Base-by-base conservation (phyloP, 2,888 invertebrate genomes). In the Aricia artaxerxes region DNA sequence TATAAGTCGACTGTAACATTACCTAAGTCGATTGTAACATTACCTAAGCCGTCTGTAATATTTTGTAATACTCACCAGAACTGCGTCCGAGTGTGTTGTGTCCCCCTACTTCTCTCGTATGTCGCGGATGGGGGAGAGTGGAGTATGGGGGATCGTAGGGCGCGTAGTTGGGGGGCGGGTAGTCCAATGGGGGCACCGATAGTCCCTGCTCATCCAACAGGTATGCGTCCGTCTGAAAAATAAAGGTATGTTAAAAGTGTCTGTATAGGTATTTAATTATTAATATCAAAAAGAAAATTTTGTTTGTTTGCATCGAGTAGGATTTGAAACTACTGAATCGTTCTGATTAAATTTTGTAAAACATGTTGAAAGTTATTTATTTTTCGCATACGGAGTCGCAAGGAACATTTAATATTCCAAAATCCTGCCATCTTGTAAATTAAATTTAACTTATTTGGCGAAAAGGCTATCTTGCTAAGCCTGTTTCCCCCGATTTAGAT, bases 111-210 rank as follows among this genome's bases (percentile, higher is more conserved):
- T 95, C 95, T 87, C 95, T 95, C 83, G 95, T 95, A 84, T 95
- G 92, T 86, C 95, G 94, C 31, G 95, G 95, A 84, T 95, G 96
- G 57, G 95, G 95, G 87, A 95, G 86, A 72, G 94, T 93, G 64
- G 93, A 84, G 1, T 94, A 92, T 81, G 93, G 94, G 81, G 92
- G 95, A 72, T 95, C 95, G 83, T 94, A 94, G 4, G 92, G 91
- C 0, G 91, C 92, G 81, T 95, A 94, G 87, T 94, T 92, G 0
- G 95, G 95, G 72, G 96, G 96, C 61, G 96, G 96, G 87, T 96
- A 96, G 87, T 96, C 93, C 44, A 96, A 94, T 0, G 97, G 97
- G 5, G 97, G 97, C 2, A 92, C 90, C 9, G 94, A 69, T 13
- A 69, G 84, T 0, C 91, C 95, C 64, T 95, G 95, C 4, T 93